These are phyloP conservation scores for Nannospalax galili DNA, from an alignment of 2,113 vertebrate species.

Conservation along the genomic window DNA sequence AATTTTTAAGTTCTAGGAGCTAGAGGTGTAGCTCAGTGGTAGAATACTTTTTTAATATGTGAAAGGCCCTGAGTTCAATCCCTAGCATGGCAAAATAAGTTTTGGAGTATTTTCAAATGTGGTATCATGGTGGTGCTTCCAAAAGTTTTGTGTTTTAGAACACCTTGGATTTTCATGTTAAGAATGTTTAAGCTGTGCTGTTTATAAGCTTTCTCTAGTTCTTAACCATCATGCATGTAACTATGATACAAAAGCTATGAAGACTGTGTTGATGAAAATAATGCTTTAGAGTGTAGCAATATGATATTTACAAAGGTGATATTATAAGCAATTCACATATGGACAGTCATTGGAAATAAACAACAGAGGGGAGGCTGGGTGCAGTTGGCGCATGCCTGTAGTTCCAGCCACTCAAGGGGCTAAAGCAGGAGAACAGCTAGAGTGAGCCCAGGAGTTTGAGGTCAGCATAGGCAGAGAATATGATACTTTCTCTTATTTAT, in stretches of 20 bases:
- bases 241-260: constrained; percentile 19
- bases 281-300: constrained; percentile 18
- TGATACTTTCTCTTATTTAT: not conserved
- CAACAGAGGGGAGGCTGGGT: not conserved
- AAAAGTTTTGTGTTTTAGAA: not conserved
- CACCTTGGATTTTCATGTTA: not conserved
- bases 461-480: not conserved
- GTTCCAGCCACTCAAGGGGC: not conserved
- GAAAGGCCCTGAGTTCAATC: not conserved
- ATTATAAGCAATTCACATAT: constrained; percentile 15
- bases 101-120: not conserved
- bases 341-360: constrained; percentile 27
- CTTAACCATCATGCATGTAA: constrained; percentile 23
- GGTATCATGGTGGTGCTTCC: not conserved
- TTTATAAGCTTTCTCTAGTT: not conserved
- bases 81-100: not conserved
- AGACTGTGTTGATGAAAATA: constrained; percentile 36
- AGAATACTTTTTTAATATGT: not conserved
- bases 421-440: not conserved
- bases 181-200: not conserved
- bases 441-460: not conserved
- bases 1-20: too few species aligned
- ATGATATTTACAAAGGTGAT: constrained; percentile 48
- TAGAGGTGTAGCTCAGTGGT: not conserved
- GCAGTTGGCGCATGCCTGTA: not conserved